Percentiles rank a stretch among this genome's conserved stretches.
Conservation (phyloP, 2,113 vertebrate genomes). For the Sinocyclocheilus anophthalmus region DNA sequence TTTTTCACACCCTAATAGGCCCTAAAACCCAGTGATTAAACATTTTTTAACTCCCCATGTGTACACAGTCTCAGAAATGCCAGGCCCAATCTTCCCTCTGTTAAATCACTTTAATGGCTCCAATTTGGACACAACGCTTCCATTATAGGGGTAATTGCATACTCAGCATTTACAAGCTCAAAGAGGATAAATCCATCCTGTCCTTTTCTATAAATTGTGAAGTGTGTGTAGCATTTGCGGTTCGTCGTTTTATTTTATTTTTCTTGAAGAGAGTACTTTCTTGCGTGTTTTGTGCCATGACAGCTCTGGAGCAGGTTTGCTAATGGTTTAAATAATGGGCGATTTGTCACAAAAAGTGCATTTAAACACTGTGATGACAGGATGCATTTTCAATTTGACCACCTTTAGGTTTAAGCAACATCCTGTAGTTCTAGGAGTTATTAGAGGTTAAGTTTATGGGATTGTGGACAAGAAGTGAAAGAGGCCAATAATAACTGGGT, state of each 20-base stretch:
- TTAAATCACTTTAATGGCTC: conserved; percentile 85
- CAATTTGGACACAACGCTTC: conserved; percentile 83
- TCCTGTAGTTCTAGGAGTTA: not conserved
- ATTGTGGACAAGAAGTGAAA: not conserved
- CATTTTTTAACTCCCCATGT: conserved; percentile 76
- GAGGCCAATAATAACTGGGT: not conserved
- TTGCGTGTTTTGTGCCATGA: conserved; percentile 62
- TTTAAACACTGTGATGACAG: conserved; percentile 12
- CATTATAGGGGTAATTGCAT: conserved; percentile 83
- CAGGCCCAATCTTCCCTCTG: conserved; percentile 79
- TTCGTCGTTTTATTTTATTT: conserved; percentile 62
- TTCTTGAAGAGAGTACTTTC: conserved; percentile 61
- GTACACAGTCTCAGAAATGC: conserved; percentile 83
- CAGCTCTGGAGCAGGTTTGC: conserved; percentile 30
- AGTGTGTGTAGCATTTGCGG: conserved; percentile 66
- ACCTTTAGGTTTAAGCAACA: conserved; percentile 11
- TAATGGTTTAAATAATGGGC: conserved; percentile 38
- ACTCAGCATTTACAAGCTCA: conserved; percentile 83
- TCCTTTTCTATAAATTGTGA: conserved; percentile 80
- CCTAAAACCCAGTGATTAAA: conserved; percentile 79
- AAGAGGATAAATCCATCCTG: conserved; percentile 79
- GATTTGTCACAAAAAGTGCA: conserved; percentile 25
- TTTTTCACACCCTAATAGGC: conserved; percentile 72
- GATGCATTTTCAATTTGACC: not conserved
- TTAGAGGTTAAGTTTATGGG: not conserved